phyloP scores from a whole-genome alignment of 1,140 invertebrate species.

The Gryon sp. region DNA sequence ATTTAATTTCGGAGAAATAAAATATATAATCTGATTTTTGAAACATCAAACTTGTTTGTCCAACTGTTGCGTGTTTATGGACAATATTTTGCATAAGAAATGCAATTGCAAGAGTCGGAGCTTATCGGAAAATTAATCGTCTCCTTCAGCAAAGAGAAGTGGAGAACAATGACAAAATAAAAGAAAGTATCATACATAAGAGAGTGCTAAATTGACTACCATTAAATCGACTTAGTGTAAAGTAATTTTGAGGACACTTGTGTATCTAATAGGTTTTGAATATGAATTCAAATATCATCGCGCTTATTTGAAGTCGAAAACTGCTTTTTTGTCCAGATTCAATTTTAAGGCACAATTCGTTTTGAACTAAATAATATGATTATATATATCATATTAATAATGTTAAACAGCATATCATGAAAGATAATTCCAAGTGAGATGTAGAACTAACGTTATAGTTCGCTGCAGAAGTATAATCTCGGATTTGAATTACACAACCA shows the following conservation, averaged over 20 bases:
- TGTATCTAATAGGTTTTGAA: too few species aligned
- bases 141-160: neutral
- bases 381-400: slow-evolving; percentile 44
- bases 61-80: slow-evolving; percentile 46
- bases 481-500: slow-evolving; percentile 49
- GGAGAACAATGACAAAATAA: neutral
- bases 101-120: slow-evolving; percentile 8
- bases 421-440: slow-evolving; percentile 49
- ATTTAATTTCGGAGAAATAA: slow-evolving; percentile 24
- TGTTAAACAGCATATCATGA: slow-evolving; percentile 39
- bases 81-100: slow-evolving; percentile 38
- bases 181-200: neutral
- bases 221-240: too few species aligned
- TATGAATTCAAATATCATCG: too few species aligned
- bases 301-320: too few species aligned
- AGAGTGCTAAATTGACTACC: too few species aligned
- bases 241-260: too few species aligned
- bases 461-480: slow-evolving; percentile 43
- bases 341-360: too few species aligned
- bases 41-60: slow-evolving; percentile 20
- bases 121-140: slow-evolving; percentile 52
- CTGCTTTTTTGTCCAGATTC: too few species aligned
- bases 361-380: slow-evolving; percentile 37
- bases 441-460: slow-evolving; percentile 34
- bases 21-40: slow-evolving; percentile 23